Conservation (phyloP, 1,140 invertebrate genomes). For the Bombus balteatus region DNA sequence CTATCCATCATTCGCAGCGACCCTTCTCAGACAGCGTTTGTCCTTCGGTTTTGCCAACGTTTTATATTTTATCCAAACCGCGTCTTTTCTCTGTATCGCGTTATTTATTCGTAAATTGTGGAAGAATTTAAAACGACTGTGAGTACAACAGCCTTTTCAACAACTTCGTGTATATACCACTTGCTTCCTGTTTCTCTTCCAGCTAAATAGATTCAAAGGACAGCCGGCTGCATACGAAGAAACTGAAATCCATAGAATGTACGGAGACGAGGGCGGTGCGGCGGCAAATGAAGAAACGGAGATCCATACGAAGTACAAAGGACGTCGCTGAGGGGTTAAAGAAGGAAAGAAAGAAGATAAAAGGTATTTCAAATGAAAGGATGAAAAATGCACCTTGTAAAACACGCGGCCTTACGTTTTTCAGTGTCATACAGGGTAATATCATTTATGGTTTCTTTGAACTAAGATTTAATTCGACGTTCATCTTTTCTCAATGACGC, state of each 20-base stretch:
- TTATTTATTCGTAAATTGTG: neutral
- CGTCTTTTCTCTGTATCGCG: neutral
- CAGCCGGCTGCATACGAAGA: neutral
- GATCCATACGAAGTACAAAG: neutral
- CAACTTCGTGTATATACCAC: neutral
- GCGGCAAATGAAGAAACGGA: constrained; percentile 2
- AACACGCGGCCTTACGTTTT: neutral
- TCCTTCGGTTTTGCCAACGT: too few species aligned
- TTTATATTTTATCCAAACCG: too few species aligned
- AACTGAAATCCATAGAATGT: neutral
- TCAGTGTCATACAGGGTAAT: neutral
- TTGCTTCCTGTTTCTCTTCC: too few species aligned
- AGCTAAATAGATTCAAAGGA: neutral
- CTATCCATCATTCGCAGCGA: neutral
- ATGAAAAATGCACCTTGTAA: neutral
- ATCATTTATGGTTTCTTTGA: neutral
- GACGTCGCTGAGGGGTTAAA: neutral
- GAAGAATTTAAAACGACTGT: neutral
- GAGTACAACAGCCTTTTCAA: neutral
- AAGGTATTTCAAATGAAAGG: neutral
- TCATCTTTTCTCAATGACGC: too few species aligned
- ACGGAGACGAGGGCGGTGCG: neutral
- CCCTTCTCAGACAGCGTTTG: neutral
- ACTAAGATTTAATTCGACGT: too few species aligned
- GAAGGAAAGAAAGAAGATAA: neutral